A percentile compares a stretch with the other conserved stretches of the same genome.
These are phyloP conservation scores for Rattus norvegicus DNA, from an alignment of 2,113 vertebrate species.

Conservation along the genomic window DNA sequence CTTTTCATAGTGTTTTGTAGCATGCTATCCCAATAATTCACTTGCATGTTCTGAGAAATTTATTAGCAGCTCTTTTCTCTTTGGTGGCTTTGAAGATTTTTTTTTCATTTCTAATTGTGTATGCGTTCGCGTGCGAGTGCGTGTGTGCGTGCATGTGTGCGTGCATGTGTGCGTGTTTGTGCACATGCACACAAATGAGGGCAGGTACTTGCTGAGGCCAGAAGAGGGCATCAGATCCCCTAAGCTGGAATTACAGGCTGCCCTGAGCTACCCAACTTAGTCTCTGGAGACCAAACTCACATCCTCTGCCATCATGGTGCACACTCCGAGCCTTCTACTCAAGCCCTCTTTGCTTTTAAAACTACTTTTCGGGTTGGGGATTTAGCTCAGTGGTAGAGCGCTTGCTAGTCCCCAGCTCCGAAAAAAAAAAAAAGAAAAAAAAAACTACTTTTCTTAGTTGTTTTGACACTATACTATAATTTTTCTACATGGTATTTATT, in stretches of 20 bases:
- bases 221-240: neutral
- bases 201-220: neutral
- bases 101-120: neutral
- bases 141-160: neutral
- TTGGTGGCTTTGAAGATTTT: neutral
- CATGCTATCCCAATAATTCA: neutral
- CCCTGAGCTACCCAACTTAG: neutral
- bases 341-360: neutral
- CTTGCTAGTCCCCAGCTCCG: too few species aligned
- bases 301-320: neutral
- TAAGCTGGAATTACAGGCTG: neutral
- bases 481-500: neutral
- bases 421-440: too few species aligned
- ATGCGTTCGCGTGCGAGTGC: too few species aligned
- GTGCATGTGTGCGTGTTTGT: too few species aligned
- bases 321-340: neutral
- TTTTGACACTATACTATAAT: neutral
- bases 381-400: too few species aligned
- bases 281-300: neutral
- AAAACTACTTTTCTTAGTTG: neutral
- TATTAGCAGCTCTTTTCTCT: neutral
- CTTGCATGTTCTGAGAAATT: neutral
- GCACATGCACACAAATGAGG: neutral
- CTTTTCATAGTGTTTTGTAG: conserved; percentile 21
- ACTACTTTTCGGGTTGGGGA: neutral